phyloP scores from a whole-genome alignment of 2,888 invertebrate species.

The Metopia argyrocephala region DNA sequence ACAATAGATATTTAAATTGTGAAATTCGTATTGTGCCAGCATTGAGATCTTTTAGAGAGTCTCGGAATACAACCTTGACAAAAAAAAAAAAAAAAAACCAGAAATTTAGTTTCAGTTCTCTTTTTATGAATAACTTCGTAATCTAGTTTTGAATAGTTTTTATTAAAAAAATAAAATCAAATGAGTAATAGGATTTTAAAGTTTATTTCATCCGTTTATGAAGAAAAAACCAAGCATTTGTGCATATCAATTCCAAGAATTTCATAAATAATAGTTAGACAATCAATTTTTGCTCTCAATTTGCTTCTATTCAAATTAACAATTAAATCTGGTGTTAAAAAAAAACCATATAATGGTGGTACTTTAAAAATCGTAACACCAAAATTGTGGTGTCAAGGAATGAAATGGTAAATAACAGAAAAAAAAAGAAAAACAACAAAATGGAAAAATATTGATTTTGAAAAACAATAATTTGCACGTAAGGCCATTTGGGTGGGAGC shows the following conservation, averaged over 20 bases:
- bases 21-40: too few relatives aligned
- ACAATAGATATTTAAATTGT: too few relatives aligned
- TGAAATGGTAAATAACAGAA: constrained; percentile 6
- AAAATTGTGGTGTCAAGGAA: constrained; percentile 48
- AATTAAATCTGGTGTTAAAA: constrained; percentile 13
- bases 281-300: neutral
- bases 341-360: neutral
- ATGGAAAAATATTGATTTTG: constrained; percentile 15
- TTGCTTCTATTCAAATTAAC: constrained; percentile 19
- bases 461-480: constrained; percentile 43
- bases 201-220: constrained; percentile 36
- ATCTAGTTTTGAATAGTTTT: too few relatives aligned
- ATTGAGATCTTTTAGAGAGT: too few relatives aligned
- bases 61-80: too few relatives aligned
- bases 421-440: constrained; percentile 5
- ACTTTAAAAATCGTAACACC: constrained; percentile 17
- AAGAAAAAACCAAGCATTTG: constrained; percentile 10
- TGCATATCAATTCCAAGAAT: constrained; percentile 35
- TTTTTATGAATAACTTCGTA: neutral
- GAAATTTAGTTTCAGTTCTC: neutral
- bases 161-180: neutral
- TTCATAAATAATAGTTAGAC: neutral
- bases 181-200: constrained; percentile 37
- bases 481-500: constrained; percentile 57
- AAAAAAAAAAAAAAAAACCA: too few relatives aligned